Percentiles rank a stretch among this genome's conserved stretches.
phyloP scores from a whole-genome alignment of 2,888 invertebrate species.

The Ectemnius lituratus region DNA sequence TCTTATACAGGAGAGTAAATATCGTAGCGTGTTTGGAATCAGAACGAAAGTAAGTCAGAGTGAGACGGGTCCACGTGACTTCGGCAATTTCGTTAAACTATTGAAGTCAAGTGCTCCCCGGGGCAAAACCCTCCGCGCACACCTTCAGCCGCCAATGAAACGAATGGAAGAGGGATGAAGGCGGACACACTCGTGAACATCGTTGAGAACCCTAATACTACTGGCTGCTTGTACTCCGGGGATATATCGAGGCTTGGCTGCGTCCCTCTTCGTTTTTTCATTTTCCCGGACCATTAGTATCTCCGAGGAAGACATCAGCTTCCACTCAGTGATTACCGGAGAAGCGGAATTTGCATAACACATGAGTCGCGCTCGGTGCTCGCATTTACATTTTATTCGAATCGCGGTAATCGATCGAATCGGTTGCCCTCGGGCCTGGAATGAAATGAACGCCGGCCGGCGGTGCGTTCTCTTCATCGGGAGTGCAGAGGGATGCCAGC shows the following conservation, averaged over 20 bases:
- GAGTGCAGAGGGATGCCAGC: conserved; percentile 26
- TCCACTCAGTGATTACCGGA: conserved; percentile 77
- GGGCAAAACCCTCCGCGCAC: conserved; percentile 50
- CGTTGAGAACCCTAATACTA: conserved; percentile 25
- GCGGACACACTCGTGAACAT: conserved; percentile 4
- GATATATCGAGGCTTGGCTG: not conserved
- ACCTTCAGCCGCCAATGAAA: conserved; percentile 12
- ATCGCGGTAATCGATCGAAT: conserved; percentile 76
- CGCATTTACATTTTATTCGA: conserved; percentile 77
- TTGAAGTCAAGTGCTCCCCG: conserved; percentile 69
- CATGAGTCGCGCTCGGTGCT: conserved; percentile 66
- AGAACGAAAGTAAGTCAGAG: conserved; percentile 52
- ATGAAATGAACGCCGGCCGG: conserved; percentile 64
- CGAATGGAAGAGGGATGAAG: not conserved
- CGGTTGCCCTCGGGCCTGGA: conserved; percentile 55
- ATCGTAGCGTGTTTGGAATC: conserved; percentile 66
- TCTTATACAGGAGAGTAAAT: conserved; percentile 63
- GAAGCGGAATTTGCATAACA: conserved; percentile 74
- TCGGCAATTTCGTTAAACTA: conserved; percentile 71
- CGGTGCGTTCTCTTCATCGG: not conserved
- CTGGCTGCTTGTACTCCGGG: conserved; percentile 31
- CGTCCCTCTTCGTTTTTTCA: conserved; percentile 54
- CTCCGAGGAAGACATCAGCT: conserved; percentile 76
- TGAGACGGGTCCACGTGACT: conserved; percentile 64
- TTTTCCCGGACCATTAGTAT: conserved; percentile 73